Conservation (phyloP, 2,113 vertebrate species). For the Tympanuchus pallidicinctus region DNA sequence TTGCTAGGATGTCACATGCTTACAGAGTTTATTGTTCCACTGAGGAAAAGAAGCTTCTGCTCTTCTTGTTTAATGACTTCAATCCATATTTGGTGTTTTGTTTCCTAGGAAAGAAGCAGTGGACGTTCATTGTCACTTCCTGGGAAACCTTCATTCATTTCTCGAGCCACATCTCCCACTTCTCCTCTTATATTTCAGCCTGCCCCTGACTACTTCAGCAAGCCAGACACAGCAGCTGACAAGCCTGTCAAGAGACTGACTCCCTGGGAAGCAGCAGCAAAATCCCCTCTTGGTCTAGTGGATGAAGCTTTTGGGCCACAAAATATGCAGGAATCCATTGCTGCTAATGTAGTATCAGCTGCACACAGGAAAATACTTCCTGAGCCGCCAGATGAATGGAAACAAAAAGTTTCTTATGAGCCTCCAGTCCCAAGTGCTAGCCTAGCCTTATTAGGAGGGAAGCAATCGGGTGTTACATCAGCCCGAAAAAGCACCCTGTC, state of each 20-base stretch:
- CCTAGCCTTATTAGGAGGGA: slow-evolving; percentile 1
- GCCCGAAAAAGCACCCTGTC: slow-evolving; percentile 67
- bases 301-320: slow-evolving; percentile 89
- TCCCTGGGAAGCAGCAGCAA: slow-evolving; percentile 93
- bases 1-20: background rate
- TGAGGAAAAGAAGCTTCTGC: background rate
- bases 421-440: slow-evolving; percentile 47
- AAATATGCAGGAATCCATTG: slow-evolving; percentile 86
- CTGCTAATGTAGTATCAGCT: slow-evolving; percentile 85
- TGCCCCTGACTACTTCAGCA: slow-evolving; percentile 61
- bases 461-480: slow-evolving; percentile 47
- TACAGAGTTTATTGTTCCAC: background rate
- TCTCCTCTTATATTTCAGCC: slow-evolving; percentile 67
- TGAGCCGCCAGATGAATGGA: slow-evolving; percentile 84
- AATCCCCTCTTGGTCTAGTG: slow-evolving; percentile 89
- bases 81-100: slow-evolving; percentile 18
- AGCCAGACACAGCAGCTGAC: slow-evolving; percentile 60
- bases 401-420: slow-evolving; percentile 77
- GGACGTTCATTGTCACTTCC: slow-evolving; percentile 85
- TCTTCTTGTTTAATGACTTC: background rate
- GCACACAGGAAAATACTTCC: slow-evolving; percentile 88
- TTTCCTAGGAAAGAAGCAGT: slow-evolving; percentile 70
- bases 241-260: slow-evolving; percentile 80
- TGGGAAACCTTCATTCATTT: slow-evolving; percentile 66
- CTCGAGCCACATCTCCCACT: slow-evolving; percentile 71